Evolutionary conservation across 2,797 vertebrate species (phyloP).

Genomic region (Sorex maritimensis): DNA sequence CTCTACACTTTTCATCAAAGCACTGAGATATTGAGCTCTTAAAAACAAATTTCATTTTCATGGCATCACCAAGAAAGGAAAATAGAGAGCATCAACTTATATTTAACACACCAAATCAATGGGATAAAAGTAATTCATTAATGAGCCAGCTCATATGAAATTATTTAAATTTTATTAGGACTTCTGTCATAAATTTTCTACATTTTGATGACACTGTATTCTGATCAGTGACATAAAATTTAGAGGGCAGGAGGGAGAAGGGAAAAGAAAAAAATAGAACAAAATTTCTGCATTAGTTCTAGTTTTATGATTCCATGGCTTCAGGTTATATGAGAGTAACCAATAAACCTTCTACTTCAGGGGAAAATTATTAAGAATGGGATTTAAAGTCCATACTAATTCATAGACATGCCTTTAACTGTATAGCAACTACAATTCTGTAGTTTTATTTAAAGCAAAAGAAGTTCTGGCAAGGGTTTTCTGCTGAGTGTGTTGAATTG

Average conservation of each 20-base stretch:
- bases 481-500: constrained; percentile 86
- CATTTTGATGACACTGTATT: constrained; percentile 56
- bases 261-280: constrained; percentile 73
- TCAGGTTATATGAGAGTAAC: constrained; percentile 81
- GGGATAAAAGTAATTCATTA: not conserved
- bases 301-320: constrained; percentile 79
- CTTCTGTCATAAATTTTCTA: constrained; percentile 77
- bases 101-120: not conserved
- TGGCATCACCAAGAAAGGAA: not conserved
- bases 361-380: constrained; percentile 85
- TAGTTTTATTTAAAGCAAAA: constrained; percentile 86
- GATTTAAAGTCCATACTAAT: constrained; percentile 87
- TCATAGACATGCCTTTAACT: constrained; percentile 87
- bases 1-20: not conserved
- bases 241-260: constrained; percentile 54
- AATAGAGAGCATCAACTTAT: not conserved
- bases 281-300: constrained; percentile 74
- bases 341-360: constrained; percentile 82
- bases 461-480: constrained; percentile 84
- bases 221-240: constrained; percentile 79
- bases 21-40: not conserved
- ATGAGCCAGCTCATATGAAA: not conserved
- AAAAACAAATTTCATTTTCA: not conserved
- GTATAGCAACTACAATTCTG: constrained; percentile 84
- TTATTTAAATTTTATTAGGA: constrained; percentile 51